Conservation (phyloP, 2,888 invertebrate genomes). For the Tetrapedia diversipes region DNA sequence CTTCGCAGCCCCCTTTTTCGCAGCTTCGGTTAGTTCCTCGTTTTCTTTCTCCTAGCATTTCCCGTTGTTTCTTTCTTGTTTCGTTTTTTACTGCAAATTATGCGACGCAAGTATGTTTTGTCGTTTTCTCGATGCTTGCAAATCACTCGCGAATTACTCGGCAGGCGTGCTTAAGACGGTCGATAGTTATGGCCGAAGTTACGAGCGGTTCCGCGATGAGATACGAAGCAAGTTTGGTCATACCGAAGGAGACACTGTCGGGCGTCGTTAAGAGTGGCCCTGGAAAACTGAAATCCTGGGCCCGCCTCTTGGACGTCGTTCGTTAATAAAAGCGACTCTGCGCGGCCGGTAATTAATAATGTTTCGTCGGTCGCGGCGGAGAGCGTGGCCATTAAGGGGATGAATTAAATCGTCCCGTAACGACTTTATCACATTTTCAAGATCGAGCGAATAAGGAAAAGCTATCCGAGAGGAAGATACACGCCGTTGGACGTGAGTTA, state of each 20-base stretch:
- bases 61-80: too few species aligned
- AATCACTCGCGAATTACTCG: background rate
- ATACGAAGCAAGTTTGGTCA: conserved; percentile 7
- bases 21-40: background rate
- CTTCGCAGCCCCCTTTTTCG: background rate
- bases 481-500: conserved; percentile 70
- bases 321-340: background rate
- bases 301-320: background rate
- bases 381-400: background rate
- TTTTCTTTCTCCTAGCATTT: background rate
- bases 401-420: conserved; percentile 43
- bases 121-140: background rate
- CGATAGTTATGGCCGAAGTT: conserved; percentile 25
- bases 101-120: background rate
- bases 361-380: background rate
- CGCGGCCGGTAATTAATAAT: conserved; percentile 38
- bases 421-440: conserved; percentile 50
- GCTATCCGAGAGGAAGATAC: conserved; percentile 61
- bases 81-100: background rate
- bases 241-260: conserved; percentile 6
- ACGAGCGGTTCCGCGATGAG: conserved; percentile 33
- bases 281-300: too few species aligned
- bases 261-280: conserved; percentile 11
- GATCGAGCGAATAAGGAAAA: conserved; percentile 45
- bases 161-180: background rate